Percentiles rank a stretch among this genome's conserved stretches.
Evolutionary conservation across 1,140 invertebrate genomes (phyloP).

Genomic region (Drosophila watanabei): DNA sequence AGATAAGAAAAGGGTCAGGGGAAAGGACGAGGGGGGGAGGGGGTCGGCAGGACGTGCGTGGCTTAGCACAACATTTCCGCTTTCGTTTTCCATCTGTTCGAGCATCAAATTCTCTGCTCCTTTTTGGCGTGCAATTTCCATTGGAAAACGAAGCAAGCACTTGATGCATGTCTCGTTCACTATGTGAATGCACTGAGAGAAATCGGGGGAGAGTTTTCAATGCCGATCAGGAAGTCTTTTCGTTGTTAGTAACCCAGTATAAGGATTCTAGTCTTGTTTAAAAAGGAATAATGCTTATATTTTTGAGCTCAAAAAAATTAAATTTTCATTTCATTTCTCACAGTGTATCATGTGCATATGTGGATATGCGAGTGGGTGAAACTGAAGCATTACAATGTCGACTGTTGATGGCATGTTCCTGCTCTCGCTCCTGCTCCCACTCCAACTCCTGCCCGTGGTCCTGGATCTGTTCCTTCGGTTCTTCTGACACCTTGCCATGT

Average conservation of each 20-base stretch:
- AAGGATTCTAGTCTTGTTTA: neutral
- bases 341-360: constrained; percentile 2
- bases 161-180: constrained; percentile 45
- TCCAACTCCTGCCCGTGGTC: constrained; percentile 3
- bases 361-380: constrained; percentile 37
- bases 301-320: no score
- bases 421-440: neutral
- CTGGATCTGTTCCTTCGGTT: constrained; percentile 9
- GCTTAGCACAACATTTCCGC: constrained; percentile 68
- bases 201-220: neutral
- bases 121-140: constrained; percentile 47
- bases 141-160: constrained; percentile 58
- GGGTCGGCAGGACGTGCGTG: constrained; percentile 45
- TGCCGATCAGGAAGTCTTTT: no score
- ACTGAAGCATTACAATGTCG: constrained; percentile 74
- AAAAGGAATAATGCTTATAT: fast-evolving
- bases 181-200: constrained; percentile 19
- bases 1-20: constrained; percentile 26
- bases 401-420: constrained; percentile 54
- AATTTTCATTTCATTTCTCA: no score
- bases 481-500: constrained; percentile 34
- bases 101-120: constrained; percentile 45
- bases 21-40: neutral
- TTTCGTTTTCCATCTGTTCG: constrained; percentile 60
- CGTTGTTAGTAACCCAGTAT: no score